These are phyloP conservation scores for Denticeps clupeoides DNA, from an alignment of 2,797 vertebrate genomes.

Conservation along the genomic window DNA sequence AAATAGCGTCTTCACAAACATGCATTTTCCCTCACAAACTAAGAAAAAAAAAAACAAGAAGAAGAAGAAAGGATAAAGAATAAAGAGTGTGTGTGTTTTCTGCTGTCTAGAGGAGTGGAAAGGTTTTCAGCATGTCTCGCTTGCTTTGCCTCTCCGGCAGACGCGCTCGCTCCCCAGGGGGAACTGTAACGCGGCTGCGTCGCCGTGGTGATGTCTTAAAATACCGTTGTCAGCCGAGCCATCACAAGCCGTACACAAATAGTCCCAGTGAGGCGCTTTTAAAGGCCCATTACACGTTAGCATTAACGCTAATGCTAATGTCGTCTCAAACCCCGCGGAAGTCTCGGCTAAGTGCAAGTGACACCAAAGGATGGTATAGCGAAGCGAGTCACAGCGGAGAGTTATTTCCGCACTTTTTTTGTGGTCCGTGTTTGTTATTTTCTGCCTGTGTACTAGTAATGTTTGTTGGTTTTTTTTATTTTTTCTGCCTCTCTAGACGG, in stretches of 20 bases:
- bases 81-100: constrained; percentile 36
- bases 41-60: too few relatives aligned
- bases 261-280: constrained; percentile 50
- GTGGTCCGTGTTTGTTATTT: neutral
- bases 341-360: constrained; percentile 54
- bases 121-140: constrained; percentile 39
- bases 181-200: constrained; percentile 45
- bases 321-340: constrained; percentile 41
- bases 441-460: constrained; percentile 29
- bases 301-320: constrained; percentile 25
- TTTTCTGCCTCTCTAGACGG: too few relatives aligned
- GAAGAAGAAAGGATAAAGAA: constrained; percentile 38
- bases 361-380: constrained; percentile 58
- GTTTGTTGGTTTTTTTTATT: constrained; percentile 61
- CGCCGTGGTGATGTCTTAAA: constrained; percentile 39
- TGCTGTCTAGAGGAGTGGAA: constrained; percentile 55
- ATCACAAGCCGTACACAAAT: constrained; percentile 58
- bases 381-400: constrained; percentile 26
- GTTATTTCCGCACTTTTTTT: neutral
- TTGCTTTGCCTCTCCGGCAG: neutral
- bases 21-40: constrained; percentile 49
- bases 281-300: constrained; percentile 59
- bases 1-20: constrained; percentile 57
- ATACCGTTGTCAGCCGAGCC: constrained; percentile 57
- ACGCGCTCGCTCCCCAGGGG: constrained; percentile 41